Percentiles rank a stretch among this genome's conserved stretches.
These are phyloP conservation scores for Apoda limacodes DNA, from an alignment of 2,888 invertebrate genomes.

Conservation along the genomic window DNA sequence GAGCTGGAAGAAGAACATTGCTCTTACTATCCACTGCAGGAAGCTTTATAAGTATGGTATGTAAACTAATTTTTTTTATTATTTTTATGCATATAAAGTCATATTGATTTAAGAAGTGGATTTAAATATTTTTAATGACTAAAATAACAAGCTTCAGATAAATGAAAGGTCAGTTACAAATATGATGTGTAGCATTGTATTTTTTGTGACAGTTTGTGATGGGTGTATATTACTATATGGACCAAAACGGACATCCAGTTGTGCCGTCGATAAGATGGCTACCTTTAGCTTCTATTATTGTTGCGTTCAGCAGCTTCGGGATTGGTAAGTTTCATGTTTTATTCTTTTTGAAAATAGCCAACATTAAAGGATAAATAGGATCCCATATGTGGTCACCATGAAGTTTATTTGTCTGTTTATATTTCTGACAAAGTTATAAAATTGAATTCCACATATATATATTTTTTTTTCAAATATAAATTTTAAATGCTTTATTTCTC, in stretches of 20 bases:
- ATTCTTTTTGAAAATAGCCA: no score
- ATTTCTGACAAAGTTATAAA: no score
- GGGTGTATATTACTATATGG: constrained; percentile 32
- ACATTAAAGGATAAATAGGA: no score
- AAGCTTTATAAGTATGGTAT: constrained; percentile 34
- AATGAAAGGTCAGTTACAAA: no score
- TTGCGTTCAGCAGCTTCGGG: constrained; percentile 31
- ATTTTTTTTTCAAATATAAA: no score
- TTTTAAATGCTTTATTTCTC: no score
- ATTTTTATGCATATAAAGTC: background rate
- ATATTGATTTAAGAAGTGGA: constrained; percentile 5
- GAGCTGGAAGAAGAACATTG: constrained; percentile 29
- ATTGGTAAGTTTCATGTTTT: no score
- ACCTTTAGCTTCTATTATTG: constrained; percentile 27
- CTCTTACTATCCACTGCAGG: constrained; percentile 29
- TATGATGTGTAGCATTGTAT: no score
- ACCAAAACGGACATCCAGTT: constrained; percentile 14
- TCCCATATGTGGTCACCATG: no score
- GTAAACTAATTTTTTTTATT: constrained; percentile 9
- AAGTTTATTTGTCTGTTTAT: no score
- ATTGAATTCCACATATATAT: no score
- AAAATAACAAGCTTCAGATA: no score
- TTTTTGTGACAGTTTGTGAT: constrained; percentile 22
- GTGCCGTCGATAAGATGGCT: constrained; percentile 26
- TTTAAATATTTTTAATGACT: background rate